Conservation (phyloP, 2,797 vertebrate genomes). For the Ispidina lecontei region DNA sequence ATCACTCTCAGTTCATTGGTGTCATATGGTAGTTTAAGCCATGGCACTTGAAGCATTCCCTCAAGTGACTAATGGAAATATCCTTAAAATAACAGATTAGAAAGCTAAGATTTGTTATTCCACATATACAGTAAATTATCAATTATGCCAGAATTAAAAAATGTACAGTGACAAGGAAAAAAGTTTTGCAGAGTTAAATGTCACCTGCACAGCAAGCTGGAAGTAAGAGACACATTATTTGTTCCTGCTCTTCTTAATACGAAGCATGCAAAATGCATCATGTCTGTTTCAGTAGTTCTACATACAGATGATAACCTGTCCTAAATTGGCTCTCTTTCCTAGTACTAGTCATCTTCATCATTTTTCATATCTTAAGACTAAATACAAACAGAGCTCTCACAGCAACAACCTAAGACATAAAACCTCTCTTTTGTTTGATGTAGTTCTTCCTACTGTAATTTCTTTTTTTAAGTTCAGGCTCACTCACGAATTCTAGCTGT, state of each 20-base stretch:
- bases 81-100: neutral
- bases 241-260: neutral
- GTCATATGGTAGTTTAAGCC: neutral
- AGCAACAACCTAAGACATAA: neutral
- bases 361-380: neutral
- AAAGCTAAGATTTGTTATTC: neutral
- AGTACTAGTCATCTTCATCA: neutral
- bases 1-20: neutral
- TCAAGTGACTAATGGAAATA: neutral
- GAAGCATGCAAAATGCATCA: neutral
- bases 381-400: neutral
- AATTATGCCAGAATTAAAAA: neutral
- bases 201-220: neutral
- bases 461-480: neutral
- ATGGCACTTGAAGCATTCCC: neutral
- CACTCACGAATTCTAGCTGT: neutral
- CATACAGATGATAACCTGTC: neutral
- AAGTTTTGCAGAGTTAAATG: neutral
- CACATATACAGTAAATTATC: neutral
- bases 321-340: neutral
- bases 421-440: neutral
- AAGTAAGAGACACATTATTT: neutral
- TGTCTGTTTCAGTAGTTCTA: neutral
- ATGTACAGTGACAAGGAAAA: neutral
- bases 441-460: neutral